Percentiles rank a stretch among this genome's conserved stretches.
Conservation (phyloP, 2,113 vertebrate species). For the Corythornis cristatus region DNA sequence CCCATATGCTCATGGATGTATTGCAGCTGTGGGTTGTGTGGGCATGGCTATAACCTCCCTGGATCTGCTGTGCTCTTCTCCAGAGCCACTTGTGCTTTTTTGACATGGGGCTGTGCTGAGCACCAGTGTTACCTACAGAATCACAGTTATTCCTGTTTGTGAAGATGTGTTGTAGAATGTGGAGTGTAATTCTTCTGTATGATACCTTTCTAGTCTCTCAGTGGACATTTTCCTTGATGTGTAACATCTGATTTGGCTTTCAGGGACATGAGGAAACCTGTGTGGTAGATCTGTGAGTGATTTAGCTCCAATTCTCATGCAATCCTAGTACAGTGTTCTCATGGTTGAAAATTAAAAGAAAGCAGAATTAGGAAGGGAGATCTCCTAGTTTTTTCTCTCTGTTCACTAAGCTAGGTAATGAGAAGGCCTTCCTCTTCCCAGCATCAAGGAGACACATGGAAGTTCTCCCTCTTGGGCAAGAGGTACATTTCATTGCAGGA, state of each 20-base stretch:
- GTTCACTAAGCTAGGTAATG: neutral
- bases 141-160: neutral
- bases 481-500: neutral
- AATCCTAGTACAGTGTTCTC: neutral
- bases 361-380: neutral
- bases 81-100: neutral
- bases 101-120: neutral
- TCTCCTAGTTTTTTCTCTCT: neutral
- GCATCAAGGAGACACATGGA: neutral
- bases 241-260: neutral
- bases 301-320: neutral
- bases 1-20: accelerated
- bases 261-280: neutral
- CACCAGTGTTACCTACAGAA: neutral
- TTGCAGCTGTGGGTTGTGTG: neutral
- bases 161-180: neutral
- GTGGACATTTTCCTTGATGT: neutral
- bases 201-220: neutral
- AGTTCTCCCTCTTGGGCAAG: neutral
- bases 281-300: neutral
- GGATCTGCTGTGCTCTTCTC: neutral
- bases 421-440: neutral
- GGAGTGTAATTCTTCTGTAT: neutral
- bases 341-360: neutral
- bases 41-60: neutral